Conservation (phyloP, 2,113 vertebrate genomes). For the Bufo bufo region DNA sequence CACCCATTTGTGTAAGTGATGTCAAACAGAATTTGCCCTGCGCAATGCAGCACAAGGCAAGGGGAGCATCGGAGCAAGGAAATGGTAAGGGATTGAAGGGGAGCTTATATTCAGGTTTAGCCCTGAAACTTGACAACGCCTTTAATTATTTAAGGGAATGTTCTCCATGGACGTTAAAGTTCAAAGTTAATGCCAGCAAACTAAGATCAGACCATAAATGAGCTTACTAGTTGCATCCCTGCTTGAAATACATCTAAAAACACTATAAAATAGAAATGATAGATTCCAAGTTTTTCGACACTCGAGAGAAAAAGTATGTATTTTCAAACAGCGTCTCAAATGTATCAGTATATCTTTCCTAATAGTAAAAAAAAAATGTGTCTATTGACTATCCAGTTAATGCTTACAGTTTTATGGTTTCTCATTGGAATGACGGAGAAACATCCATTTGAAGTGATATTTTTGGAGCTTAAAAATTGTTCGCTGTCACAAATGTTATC, state of each 20-base stretch:
- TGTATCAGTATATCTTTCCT: constrained; percentile 6
- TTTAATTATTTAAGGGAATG: background rate
- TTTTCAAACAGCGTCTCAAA: constrained; percentile 1
- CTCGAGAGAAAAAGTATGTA: constrained; percentile 16
- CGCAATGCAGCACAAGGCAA: no score
- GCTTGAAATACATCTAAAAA: constrained; percentile 3
- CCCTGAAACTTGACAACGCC: no score
- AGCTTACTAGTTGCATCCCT: constrained; percentile 1
- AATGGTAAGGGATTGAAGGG: no score
- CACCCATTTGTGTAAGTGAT: no score
- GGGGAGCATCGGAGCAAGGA: no score
- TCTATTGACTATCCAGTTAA: constrained; percentile 22
- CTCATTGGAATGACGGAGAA: background rate
- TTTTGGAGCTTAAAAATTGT: constrained; percentile 13
- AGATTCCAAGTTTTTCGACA: background rate
- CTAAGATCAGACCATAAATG: background rate
- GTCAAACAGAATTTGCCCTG: no score
- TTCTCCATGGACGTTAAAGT: background rate
- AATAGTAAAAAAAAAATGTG: constrained; percentile 9
- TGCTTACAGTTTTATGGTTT: constrained; percentile 6
- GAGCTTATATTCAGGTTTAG: no score
- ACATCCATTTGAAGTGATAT: constrained; percentile 39
- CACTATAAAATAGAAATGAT: background rate
- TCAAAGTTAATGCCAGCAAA: constrained; percentile 1
- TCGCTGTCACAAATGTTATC: constrained; percentile 34